These are phyloP conservation scores for Eumerus sabulonum DNA, from an alignment of 2,888 invertebrate genomes.

Conservation along the genomic window DNA sequence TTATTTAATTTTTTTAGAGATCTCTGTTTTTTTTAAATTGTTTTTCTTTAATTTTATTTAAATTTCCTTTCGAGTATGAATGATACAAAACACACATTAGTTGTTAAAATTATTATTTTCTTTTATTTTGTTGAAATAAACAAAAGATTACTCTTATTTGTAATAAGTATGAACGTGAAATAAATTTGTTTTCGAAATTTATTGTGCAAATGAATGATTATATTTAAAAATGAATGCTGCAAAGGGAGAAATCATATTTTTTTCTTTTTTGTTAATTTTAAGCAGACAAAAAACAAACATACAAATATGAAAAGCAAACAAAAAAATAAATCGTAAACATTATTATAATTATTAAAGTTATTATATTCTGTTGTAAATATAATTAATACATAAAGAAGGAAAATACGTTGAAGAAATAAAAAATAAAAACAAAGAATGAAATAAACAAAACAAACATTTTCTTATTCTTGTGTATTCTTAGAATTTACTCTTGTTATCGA, in stretches of 20 bases:
- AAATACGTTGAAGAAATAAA: conserved; percentile 27
- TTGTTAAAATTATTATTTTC: conserved; percentile 38
- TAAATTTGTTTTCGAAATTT: conserved; percentile 70
- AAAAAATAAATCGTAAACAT: conserved; percentile 56
- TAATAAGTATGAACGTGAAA: conserved; percentile 73
- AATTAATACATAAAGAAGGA: conserved; percentile 46
- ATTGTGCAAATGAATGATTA: conserved; percentile 68
- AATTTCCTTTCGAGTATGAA: conserved; percentile 60
- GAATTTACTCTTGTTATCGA: conserved; percentile 71
- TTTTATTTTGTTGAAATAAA: conserved; percentile 42
- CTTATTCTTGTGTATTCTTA: conserved; percentile 68
- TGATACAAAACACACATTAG: conserved; percentile 33
- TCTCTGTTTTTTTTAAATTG: conserved; percentile 58
- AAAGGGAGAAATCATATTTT: conserved; percentile 59
- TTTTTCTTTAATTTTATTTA: conserved; percentile 60
- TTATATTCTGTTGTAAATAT: conserved; percentile 68
- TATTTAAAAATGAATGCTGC: no score
- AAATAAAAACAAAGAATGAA: conserved; percentile 5
- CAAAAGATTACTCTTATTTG: conserved; percentile 68
- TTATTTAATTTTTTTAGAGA: conserved; percentile 54
- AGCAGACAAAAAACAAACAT: no score
- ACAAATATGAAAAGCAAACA: no score
- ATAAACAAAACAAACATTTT: conserved; percentile 55
- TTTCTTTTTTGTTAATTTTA: conserved; percentile 17
- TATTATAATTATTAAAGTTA: conserved; percentile 61